phyloP scores from a whole-genome alignment of 2,888 invertebrate species.

The Trachelus tabidus region DNA sequence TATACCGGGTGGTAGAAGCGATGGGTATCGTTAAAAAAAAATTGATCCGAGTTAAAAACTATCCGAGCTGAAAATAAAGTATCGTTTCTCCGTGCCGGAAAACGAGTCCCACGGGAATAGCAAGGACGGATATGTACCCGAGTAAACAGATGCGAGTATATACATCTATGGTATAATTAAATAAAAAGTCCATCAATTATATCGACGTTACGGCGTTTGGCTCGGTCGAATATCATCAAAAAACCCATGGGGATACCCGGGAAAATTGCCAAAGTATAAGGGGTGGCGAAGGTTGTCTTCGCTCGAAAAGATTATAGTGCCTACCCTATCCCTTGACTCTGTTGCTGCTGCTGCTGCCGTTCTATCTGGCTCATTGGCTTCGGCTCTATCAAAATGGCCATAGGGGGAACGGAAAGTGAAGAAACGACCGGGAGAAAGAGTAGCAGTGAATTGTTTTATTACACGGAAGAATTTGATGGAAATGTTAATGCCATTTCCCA shows the following conservation, averaged over 20 bases:
- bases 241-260: constrained; percentile 3
- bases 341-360: constrained; percentile 4
- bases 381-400: constrained; percentile 19
- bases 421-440: constrained; percentile 13
- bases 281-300: not conserved
- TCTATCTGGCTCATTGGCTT: constrained; percentile 33
- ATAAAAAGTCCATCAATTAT: constrained; percentile 53
- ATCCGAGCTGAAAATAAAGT: not conserved
- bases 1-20: not conserved
- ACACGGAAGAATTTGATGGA: constrained; percentile 50
- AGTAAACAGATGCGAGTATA: constrained; percentile 42
- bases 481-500: constrained; percentile 43
- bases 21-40: constrained; percentile 3
- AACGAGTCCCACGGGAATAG: not conserved
- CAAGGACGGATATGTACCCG: not conserved
- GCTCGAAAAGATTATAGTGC: constrained; percentile 25
- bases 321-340: not conserved
- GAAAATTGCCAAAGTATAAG: not conserved
- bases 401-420: constrained; percentile 8
- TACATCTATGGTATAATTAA: constrained; percentile 41
- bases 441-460: constrained; percentile 41
- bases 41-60: constrained; percentile 7
- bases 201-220: constrained; percentile 30
- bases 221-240: not conserved
- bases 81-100: not conserved